Evolutionary conservation across 2,888 invertebrate species (phyloP).

Genomic region (Mamestra brassicae): DNA sequence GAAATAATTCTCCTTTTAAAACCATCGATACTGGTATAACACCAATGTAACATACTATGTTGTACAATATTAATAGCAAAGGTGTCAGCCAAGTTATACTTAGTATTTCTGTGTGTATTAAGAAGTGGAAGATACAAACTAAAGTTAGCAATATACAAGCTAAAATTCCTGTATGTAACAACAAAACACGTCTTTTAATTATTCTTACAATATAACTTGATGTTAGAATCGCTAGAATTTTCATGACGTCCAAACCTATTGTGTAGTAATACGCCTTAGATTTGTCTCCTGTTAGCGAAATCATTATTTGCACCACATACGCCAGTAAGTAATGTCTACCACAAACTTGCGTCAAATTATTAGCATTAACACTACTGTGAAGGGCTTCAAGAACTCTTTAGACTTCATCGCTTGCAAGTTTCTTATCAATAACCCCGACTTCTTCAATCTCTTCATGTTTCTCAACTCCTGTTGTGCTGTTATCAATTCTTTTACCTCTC

Average conservation of each 20-base stretch:
- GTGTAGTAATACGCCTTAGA: conserved; percentile 56
- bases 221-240: conserved; percentile 50
- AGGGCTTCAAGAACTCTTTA: conserved; percentile 50
- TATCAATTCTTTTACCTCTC: conserved; percentile 54
- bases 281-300: conserved; percentile 45
- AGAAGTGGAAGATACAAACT: conserved; percentile 27
- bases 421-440: conserved; percentile 6
- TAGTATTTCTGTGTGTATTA: conserved; percentile 25
- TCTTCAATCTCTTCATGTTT: conserved; percentile 26
- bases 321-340: conserved; percentile 55
- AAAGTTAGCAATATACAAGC: conserved; percentile 38
- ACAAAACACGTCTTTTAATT: conserved; percentile 33
- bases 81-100: conserved; percentile 42
- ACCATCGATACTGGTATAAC: conserved; percentile 60
- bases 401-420: conserved; percentile 38
- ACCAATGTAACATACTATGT: conserved; percentile 55
- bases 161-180: conserved; percentile 30
- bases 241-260: conserved; percentile 49
- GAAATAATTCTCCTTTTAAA: conserved; percentile 56
- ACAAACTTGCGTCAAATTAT: conserved; percentile 53
- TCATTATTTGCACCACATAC: conserved; percentile 58
- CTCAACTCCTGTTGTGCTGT: conserved; percentile 52
- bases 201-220: conserved; percentile 47
- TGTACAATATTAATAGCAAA: conserved; percentile 44
- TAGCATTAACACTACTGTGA: conserved; percentile 44